Conservation (phyloP, 2,888 invertebrate species). For the Patella pellucida region DNA sequence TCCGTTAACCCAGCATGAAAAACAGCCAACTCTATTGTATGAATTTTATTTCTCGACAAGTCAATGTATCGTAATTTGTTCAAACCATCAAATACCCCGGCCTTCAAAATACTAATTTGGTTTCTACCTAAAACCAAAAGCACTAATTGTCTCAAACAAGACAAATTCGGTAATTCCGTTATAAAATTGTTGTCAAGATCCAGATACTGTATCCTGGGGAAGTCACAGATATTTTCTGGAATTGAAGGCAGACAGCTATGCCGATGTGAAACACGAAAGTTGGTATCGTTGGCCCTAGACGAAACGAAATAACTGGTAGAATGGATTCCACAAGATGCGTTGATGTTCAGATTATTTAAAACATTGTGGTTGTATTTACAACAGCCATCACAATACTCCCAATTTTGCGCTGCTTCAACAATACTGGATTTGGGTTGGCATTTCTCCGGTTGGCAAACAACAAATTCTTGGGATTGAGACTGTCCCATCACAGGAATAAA, state of each 20-base stretch:
- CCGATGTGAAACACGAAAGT: no score
- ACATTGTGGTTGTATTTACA: no score
- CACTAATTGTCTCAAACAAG: background rate
- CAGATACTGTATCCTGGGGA: background rate
- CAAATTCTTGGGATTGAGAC: no score
- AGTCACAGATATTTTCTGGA: background rate
- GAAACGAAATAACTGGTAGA: no score
- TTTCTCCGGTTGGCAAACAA: no score
- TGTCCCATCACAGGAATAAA: no score
- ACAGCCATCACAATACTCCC: no score
- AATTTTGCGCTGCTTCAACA: no score
- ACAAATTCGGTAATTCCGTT: background rate
- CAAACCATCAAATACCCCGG: background rate
- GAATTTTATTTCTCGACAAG: background rate
- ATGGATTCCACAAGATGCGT: no score
- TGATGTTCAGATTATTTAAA: no score
- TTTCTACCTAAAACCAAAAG: background rate
- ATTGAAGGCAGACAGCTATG: background rate
- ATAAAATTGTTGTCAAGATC: background rate
- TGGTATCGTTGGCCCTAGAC: no score
- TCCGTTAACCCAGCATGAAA: background rate
- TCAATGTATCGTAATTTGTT: background rate
- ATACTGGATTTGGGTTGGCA: no score
- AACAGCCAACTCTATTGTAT: background rate
- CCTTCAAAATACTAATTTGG: background rate